phyloP scores from a whole-genome alignment of 2,888 invertebrate genomes.

The Dolichopus griseipennis region DNA sequence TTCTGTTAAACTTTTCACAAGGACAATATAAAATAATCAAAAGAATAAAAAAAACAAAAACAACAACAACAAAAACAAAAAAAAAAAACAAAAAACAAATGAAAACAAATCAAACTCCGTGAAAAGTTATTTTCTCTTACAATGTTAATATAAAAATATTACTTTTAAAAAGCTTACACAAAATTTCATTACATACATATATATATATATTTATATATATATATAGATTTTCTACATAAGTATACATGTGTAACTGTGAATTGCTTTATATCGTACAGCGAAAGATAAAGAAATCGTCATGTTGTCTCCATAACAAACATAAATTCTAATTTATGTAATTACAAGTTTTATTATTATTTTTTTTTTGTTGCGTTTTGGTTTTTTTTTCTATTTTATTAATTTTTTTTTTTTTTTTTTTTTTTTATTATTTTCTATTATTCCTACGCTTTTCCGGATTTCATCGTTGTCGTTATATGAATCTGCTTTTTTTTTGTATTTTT shows the following conservation, averaged over 20 bases:
- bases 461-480: neutral
- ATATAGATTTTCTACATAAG: too few relatives aligned
- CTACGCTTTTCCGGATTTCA: neutral
- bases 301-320: conserved; percentile 9
- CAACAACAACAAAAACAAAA: too few relatives aligned
- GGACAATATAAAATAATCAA: too few relatives aligned
- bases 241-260: neutral
- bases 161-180: neutral
- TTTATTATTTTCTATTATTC: neutral
- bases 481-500: too few relatives aligned
- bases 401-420: neutral
- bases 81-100: too few relatives aligned
- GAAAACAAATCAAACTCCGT: neutral
- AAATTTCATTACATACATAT: neutral
- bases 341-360: neutral
- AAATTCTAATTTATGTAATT: conserved; percentile 10
- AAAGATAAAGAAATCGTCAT: conserved; percentile 7
- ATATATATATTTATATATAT: neutral
- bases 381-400: neutral
- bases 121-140: neutral
- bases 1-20: too few relatives aligned
- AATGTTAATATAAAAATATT: conserved; percentile 4
- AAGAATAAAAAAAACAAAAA: too few relatives aligned
- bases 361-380: neutral
- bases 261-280: neutral